Evolutionary conservation across 1,140 invertebrate species (phyloP), one percentile per base, ranked within the genome.

Genomic region (Pogonomyrmex barbatus): DNA sequence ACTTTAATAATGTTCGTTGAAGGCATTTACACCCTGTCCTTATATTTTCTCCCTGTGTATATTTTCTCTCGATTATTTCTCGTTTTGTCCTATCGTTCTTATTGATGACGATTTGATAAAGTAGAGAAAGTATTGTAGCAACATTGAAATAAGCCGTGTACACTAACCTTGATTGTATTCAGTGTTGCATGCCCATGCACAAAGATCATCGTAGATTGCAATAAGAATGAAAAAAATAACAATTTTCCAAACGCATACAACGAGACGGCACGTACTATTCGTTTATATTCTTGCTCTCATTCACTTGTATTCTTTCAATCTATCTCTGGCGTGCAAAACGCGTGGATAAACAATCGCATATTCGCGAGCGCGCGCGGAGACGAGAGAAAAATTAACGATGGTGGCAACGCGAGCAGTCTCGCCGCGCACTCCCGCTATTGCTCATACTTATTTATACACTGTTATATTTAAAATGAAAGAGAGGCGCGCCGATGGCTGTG

Each of bases 391-490:
- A 89, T 82, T 45, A 76, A 89, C 81, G 62, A 87, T 91, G 91
- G 88, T 79, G 62, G 62, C 33, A 62, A 39, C 36, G 78, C 78
- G 65, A 70, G 65, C 89, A 92, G 91, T 89, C 93, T 91, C 92
- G 92, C 93, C 92, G 93, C 94, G 93, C 94, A 95, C 92, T 94
- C 94, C 90, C 92, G 94, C 94, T 95, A 93, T 95, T 95, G 94
- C 94, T 95, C 94, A 95, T 95, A 95, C 94, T 95, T 95, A 95
- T 95, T 95, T 94, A 95, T 95, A 95, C 93, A 94, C 92, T 93
- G 94, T 95, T 95, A 95, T 95, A 95, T 95, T 95, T 95, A 95
- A 95, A 95, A 94, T 94, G 94, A 94, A 93, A 94, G 92, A 94
- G 87, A 82, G 78, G 68, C 68, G 79, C 68, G 79, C 54, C 65